Evolutionary conservation across 1,140 invertebrate species (phyloP).

Genomic region (Ostrea denselamellosa): DNA sequence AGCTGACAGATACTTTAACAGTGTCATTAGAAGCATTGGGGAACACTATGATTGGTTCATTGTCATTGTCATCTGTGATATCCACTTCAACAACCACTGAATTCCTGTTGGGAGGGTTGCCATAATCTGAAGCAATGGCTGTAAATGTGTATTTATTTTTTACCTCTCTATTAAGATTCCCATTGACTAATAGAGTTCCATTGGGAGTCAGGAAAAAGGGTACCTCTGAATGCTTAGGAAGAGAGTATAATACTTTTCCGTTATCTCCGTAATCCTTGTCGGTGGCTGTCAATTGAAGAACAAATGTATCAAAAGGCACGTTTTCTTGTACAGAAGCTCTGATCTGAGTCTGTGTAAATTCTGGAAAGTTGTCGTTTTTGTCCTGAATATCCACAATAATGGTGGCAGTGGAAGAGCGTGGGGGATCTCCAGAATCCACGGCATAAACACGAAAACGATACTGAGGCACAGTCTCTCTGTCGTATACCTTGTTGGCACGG

Average conservation of each 20-base stretch:
- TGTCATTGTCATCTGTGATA: constrained; percentile 61
- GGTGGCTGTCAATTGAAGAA: constrained; percentile 88
- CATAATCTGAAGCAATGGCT: constrained; percentile 60
- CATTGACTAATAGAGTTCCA: constrained; percentile 57
- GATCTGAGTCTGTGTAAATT: constrained; percentile 84
- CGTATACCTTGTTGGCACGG: constrained; percentile 89
- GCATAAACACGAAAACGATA: constrained; percentile 96
- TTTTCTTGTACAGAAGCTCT: constrained; percentile 68
- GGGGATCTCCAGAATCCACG: constrained; percentile 89
- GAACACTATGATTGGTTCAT: constrained; percentile 54
- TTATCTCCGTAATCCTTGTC: constrained; percentile 91
- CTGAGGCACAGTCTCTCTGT: constrained; percentile 91
- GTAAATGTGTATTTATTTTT: constrained; percentile 53
- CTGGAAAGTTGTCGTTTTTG: constrained; percentile 94
- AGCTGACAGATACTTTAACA: constrained; percentile 51
- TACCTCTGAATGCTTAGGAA: constrained; percentile 50
- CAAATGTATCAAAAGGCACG: constrained; percentile 85
- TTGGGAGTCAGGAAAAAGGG: constrained; percentile 58
- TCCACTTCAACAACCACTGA: constrained; percentile 56
- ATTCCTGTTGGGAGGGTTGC: constrained; percentile 53
- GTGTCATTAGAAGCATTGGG: constrained; percentile 59
- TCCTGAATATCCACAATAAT: constrained; percentile 93
- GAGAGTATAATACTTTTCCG: constrained; percentile 56
- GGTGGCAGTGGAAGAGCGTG: constrained; percentile 89
- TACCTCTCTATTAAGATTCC: constrained; percentile 54